Evolutionary conservation across 92 coral and sea anemone species (phyloP), one percentile per base, ranked within the genome.

Genomic region (Plumapathes pennacea): DNA sequence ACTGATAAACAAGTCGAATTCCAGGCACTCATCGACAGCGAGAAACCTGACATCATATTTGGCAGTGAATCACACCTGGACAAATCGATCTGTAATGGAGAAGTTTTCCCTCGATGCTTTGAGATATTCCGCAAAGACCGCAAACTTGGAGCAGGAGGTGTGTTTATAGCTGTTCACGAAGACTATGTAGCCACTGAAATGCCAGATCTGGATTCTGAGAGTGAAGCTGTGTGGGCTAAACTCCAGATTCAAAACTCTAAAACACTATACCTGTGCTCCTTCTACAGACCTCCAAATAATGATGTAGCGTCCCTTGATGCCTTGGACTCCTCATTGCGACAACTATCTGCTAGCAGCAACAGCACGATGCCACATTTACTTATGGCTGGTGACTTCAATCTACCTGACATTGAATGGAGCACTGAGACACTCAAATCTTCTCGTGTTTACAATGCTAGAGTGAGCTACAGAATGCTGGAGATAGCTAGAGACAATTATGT

Each of bases 161-260:
- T 64, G 23, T 64, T 64, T 37, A 50, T 49, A n/a, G 71, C 71
- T 11, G 60, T 63, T 8, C 60, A 49, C 34, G 46, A 63, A 4
- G 12, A 36, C 10, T 63, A 63, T 63, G 26, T 33, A 5, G 71
- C 57, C 21, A 6, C 60, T 25, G 44, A 48, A 17, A 11, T 42
- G 19, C 38, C 56, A 57, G 42, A 58, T n/a, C 43, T 45, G 25
- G 41, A 22, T 34, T 13, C 54, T 44, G 57, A 43, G 27, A 28
- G 69, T 45, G 77, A 61, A 72, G 27, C 32, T 29, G 51, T 72
- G 2, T 72, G 80, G 80, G 30, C 55, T n/a, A 60, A 40, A n/a
- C 52, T 72, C 4, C 39, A 62, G 21, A 34, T 49, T 26, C 62
- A 38, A 48, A 40, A 51, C 39, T 28, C 50, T n/a, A 72, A 50